Evolutionary conservation across 2,888 invertebrate species (phyloP), one percentile per base, ranked within the genome.

Genomic region (Zhuqinia jingwanae): DNA sequence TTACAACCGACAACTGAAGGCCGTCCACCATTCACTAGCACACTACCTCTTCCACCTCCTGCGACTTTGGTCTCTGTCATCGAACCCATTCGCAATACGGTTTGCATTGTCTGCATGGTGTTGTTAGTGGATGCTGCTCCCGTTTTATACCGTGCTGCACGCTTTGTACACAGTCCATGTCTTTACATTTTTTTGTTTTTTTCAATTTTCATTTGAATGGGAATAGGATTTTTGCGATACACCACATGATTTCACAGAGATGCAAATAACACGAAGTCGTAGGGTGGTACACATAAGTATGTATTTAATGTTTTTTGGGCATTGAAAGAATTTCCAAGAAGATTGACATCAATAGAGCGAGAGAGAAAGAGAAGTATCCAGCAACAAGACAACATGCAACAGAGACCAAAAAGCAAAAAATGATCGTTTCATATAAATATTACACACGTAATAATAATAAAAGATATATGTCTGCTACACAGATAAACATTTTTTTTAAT

Each of bases 91-190:
- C 91, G 88, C 65, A 91, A 80, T 42, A 90, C 89, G 13, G 90
- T 90, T 79, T 90, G 90, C 91, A 91, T 91, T 27, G 91, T 91
- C 60, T 88, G 90, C 84, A 90, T 63, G 27, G 90, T 91, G 70
- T 89, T 90, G 88, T 91, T 91, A 27, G 89, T 92, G 15, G 93
- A 93, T 56, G 92, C 93, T 0, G 93, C 93, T 3, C 93, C 93
- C 45, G 90, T 86, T 89, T 93, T 93, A 90, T 93, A 93, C 30
- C 92, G 90, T 77, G 90, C 90, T 77, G 90, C 89, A 75, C 90
- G 84, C 87, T 90, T 86, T 58, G 90, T 90, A 83, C 91, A 91
- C 25, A 91, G 84, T 36, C 91, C 91, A 89, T 92, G 90, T 88
- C 91, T 91, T 85, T 53, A 42, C 36, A 63, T 42, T 77, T 81